These are phyloP conservation scores for Macropus fuliginosus DNA, from an alignment of 2,797 vertebrate genomes.

Conservation along the genomic window DNA sequence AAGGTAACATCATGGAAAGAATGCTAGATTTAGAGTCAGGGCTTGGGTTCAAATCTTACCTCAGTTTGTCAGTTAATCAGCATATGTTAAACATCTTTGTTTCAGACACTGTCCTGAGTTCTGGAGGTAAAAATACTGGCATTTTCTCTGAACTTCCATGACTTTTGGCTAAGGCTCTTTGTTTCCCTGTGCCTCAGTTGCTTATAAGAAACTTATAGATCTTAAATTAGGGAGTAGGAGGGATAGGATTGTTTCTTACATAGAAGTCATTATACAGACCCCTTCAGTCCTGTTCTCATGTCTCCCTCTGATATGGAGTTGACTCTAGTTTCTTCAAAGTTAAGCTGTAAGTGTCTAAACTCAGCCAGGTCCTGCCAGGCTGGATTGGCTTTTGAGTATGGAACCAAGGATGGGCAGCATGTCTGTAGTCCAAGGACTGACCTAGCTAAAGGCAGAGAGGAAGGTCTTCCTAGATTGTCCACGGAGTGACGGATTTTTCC, in stretches of 20 bases:
- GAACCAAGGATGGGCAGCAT: not conserved
- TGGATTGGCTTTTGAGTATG: not conserved
- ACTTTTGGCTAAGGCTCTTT: not conserved
- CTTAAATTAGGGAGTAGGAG: not conserved
- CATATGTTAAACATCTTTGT: not conserved
- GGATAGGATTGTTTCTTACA: not conserved
- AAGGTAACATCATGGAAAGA: not conserved
- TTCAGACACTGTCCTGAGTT: not conserved
- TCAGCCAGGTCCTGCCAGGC: not conserved
- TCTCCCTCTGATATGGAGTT: not conserved
- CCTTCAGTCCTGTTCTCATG: not conserved
- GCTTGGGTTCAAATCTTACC: not conserved
- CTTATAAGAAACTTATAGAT: not conserved
- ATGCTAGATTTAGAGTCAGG: not conserved
- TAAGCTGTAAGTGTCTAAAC: not conserved
- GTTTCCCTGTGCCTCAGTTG: not conserved
- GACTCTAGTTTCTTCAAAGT: not conserved
- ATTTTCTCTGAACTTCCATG: not conserved
- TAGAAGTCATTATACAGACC: not conserved
- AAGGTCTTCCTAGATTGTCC: not conserved
- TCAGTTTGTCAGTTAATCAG: not conserved
- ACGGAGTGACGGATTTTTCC: not conserved
- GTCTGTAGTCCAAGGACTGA: not conserved
- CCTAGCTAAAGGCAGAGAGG: not conserved
- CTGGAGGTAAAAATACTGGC: not conserved